Base-by-base conservation (phyloP, 1,140 invertebrate species). In the Lysiphlebus fabarum region DNA sequence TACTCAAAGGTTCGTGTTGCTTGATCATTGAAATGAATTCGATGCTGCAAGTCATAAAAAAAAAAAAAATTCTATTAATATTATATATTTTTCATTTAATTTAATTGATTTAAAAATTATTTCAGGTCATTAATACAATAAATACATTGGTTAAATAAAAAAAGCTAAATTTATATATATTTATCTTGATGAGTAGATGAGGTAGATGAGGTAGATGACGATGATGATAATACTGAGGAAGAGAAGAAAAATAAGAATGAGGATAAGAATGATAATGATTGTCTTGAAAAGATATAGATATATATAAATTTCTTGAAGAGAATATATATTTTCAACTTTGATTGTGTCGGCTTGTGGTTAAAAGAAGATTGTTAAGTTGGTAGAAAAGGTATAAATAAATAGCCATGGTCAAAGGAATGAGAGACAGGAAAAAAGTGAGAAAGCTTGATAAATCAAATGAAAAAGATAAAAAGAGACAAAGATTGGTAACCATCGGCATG, bases 1-100 rank as follows among this genome's bases (percentile, higher is more conserved):
- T 94, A 94, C 77, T 93, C 90, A 78, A 90, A 92, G 41, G 89
- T 90, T 56, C 86, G 84, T 50, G 89, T 91, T 34, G 89, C 85
- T 41, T 84, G 85, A 71, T 93, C 91, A 70, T 92, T 87, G 76
- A 94, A 93, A 63, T 89, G 87, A 70, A 94, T 90, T 72, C 86
- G 89, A 71, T 92, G 79, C 90, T 92, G 83, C 51, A 82, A 81
- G 56, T 75, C 58, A 63, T 58, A 66, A 64, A 14, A 54, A 62
- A 58, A 56, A 48, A n/a, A 37, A 37, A 17, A 36, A 42, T 6
- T 57, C 48, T 7, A 44, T 59, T 48, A 26, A 43, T 41, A 47
- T 10, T 33, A 56, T 33, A 56, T 26, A 26, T 26, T 26, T 26
- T 26, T 26, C 17, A 26, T 26, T 26, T 26, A 36, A 41, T 37